These are phyloP conservation scores for Micromesistius poutassou DNA, from an alignment of 2,797 vertebrate genomes.

Conservation along the genomic window DNA sequence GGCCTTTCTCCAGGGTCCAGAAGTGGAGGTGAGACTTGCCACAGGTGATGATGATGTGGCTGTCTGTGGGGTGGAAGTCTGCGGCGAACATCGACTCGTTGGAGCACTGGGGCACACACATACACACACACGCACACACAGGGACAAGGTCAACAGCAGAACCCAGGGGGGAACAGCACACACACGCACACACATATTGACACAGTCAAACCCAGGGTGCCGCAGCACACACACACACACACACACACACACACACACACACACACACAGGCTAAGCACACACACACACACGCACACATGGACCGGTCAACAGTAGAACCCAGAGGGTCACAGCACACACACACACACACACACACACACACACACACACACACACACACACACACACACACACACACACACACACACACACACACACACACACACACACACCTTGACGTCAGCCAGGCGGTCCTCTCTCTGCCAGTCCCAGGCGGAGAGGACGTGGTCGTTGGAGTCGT, in stretches of 20 bases:
- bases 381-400: background rate
- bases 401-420: conserved; percentile 10
- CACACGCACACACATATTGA: conserved; percentile 41
- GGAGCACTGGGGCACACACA: conserved; percentile 78
- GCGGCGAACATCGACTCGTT: conserved; percentile 92
- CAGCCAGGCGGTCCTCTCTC: conserved; percentile 88
- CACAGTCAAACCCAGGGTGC: too few species aligned
- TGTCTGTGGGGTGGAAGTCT: conserved; percentile 97
- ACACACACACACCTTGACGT: conserved; percentile 80
- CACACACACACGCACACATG: conserved; percentile 37
- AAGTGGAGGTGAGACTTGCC: conserved; percentile 98
- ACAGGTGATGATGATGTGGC: conserved; percentile 91
- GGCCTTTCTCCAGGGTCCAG: conserved; percentile 90
- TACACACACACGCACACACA: background rate
- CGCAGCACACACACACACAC: conserved; percentile 4
- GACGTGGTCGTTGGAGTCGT: conserved; percentile 95
- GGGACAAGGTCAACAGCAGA: conserved; percentile 8
- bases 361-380: background rate
- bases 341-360: background rate
- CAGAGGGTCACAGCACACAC: too few species aligned
- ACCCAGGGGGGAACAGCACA: background rate
- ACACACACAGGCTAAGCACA: conserved; percentile 57
- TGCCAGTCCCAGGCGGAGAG: conserved; percentile 99
- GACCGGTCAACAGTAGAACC: too few species aligned
- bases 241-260: too few species aligned